Percentiles rank a stretch among this genome's conserved stretches.
Conservation (phyloP, 1,140 invertebrate genomes). For the Limonius californicus region DNA sequence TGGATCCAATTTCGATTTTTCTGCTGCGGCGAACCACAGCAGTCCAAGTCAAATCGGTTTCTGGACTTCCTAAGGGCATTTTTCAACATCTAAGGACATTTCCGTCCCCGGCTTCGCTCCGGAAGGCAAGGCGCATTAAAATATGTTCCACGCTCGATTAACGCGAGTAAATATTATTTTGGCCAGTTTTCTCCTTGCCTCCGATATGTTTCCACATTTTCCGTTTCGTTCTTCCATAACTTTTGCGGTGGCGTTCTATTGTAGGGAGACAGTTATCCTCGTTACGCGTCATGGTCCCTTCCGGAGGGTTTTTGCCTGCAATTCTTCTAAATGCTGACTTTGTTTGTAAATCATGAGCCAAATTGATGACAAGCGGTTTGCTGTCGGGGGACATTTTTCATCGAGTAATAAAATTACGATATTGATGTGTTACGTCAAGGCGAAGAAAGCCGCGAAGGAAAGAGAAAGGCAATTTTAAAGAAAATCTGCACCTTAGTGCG, state of each 20-base stretch:
- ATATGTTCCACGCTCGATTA: constrained; percentile 33
- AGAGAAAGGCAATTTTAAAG: too few species aligned
- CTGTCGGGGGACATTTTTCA: too few species aligned
- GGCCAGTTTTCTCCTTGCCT: neutral
- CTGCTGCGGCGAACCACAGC: neutral
- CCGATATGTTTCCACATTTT: neutral
- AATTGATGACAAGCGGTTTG: too few species aligned
- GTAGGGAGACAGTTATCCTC: constrained; percentile 1
- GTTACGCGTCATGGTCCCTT: constrained; percentile 1
- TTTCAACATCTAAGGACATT: constrained; percentile 16
- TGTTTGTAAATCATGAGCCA: neutral
- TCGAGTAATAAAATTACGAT: too few species aligned
- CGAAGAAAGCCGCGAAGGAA: too few species aligned
- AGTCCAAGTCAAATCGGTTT: neutral
- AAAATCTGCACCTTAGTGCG: too few species aligned
- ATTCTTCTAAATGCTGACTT: neutral
- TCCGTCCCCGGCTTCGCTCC: constrained; percentile 2
- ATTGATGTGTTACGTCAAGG: too few species aligned
- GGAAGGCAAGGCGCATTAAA: constrained; percentile 25
- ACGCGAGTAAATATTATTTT: constrained; percentile 22
- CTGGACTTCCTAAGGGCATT: constrained; percentile 13
- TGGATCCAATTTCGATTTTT: neutral
- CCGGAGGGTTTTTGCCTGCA: constrained; percentile 1
- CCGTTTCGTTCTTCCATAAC: neutral
- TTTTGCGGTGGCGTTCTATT: neutral